Conservation (phyloP, 2,113 vertebrate species). For the Procavia capensis region DNA sequence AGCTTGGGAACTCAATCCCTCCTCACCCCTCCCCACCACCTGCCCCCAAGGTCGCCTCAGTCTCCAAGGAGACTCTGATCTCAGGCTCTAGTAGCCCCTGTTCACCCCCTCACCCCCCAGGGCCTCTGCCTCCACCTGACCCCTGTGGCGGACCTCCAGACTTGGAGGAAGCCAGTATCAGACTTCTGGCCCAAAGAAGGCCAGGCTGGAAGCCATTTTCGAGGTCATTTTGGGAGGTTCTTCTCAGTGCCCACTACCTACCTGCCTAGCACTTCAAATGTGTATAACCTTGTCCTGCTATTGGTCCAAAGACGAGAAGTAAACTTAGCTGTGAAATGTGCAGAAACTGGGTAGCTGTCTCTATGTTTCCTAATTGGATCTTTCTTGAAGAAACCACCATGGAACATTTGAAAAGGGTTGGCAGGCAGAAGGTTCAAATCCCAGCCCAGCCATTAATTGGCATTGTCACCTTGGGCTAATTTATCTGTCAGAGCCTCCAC, state of each 20-base stretch:
- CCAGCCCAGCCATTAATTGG: neutral
- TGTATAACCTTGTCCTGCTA: neutral
- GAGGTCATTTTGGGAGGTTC: neutral
- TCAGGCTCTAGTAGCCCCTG: neutral
- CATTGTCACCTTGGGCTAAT: neutral
- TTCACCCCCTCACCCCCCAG: neutral
- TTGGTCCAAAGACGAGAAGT: neutral
- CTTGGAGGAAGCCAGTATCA: neutral
- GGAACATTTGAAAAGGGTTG: neutral
- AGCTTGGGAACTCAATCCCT: slow-evolving; percentile 42
- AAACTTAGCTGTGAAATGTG: neutral
- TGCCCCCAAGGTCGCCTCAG: neutral
- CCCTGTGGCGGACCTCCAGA: neutral
- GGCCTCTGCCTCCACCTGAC: neutral
- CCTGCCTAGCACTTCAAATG: neutral
- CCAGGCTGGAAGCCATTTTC: neutral
- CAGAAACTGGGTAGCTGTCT: neutral
- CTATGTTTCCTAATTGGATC: neutral
- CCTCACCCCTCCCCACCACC: neutral
- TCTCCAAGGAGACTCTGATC: neutral
- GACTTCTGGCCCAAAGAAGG: neutral
- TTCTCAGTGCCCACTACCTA: neutral
- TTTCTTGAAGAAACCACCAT: neutral
- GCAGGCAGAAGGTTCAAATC: neutral
- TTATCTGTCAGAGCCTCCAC: neutral